Base-by-base conservation (phyloP, 2,113 vertebrate species). In the Cebidichthys violaceus region DNA sequence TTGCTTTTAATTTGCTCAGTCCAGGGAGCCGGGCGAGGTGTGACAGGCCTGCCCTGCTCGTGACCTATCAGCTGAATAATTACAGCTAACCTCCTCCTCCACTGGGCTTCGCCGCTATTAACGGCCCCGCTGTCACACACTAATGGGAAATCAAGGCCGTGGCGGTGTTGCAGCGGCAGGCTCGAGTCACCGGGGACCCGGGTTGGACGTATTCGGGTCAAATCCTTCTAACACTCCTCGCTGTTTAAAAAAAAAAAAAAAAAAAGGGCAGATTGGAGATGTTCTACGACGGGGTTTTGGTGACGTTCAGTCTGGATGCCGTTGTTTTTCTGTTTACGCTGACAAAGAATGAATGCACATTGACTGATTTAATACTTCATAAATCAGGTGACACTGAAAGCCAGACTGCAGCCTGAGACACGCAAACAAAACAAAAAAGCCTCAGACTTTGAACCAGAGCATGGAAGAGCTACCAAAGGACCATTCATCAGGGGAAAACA, bases 21-120 rank as follows among this genome's bases (percentile, higher is more conserved):
- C 80, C 77, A n/a, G 33, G 47, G 68, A 64, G 50, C 22, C 62
- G 14, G 39, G 77, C 78, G 39, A 67, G 65, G 71, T 88, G 83
- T 82, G 89, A 81, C 81, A 54, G 55, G 27, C 65, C 69, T 27
- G 85, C 67, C 64, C 73, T 37, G 29, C 84, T 75, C 43, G 17
- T 43, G 27, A 74, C 70, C 88, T 22, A 50, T 74, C 76, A 69
- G 70, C 82, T 88, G 86, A 91, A 75, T 91, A 87, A 90, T 91
- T 88, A 90, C 88, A 17, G 60, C 84, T 90, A 88, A 90, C 88
- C 86, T 83, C 71, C 71, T 75, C 84, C 88, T 90, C 90, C 86
- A 65, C 70, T 66, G 91, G 86, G 67, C 68, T 66, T 74, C 7
- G 14, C 66, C 57, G 81, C 82, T 81, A 78, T 88, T 70, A 86